Evolutionary conservation across 2,888 invertebrate species (phyloP), one percentile per base, ranked within the genome.

Genomic region (Stenichneumon culpator): DNA sequence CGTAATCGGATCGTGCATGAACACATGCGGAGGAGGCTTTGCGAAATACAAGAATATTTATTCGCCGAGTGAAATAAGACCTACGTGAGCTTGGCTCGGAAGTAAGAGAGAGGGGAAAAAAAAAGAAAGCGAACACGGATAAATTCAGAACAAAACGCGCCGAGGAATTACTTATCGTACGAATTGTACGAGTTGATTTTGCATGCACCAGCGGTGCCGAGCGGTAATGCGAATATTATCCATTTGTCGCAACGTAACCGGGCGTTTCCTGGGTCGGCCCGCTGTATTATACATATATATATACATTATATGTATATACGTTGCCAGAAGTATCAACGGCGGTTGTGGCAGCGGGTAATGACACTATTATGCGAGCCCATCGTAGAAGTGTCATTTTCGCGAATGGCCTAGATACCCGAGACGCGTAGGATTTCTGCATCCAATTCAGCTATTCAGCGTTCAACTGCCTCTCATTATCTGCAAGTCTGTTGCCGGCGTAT

Each of bases 241-340:
- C 87, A 87, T 86, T 87, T 87, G 86, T 83, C 87, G 82, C 70
- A 78, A 70, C 84, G 82, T 85, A 86, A 86, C 86, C 85, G 79
- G 82, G 68, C 83, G 81, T 87, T 87, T 87, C 87, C 87, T 83
- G 87, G 79, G 86, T 83, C 81, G 63, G 70, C 65, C 67, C 70
- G 32, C 36, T 19, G 32, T 70, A 44, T 54, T 25, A 44, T 28
- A 39, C 25, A 60, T 19, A 60, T 3, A 7, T 52, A 14, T 52
- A 69, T 50, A 39, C 7, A 25, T 16, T 54, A 11, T 50, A 32
- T 57, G 54, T 16, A 52, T 60, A 22, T 22, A 44, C 52, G 44
- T 65, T 11, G 52, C 65, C 25, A 28, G 54, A 16, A 68, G 75
- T n/a, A 60, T 77, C 50, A 72, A 44, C 67, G 25, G 16, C 11